These are phyloP conservation scores for Arvicanthis niloticus DNA, from an alignment of 2,113 vertebrate species.

Conservation along the genomic window DNA sequence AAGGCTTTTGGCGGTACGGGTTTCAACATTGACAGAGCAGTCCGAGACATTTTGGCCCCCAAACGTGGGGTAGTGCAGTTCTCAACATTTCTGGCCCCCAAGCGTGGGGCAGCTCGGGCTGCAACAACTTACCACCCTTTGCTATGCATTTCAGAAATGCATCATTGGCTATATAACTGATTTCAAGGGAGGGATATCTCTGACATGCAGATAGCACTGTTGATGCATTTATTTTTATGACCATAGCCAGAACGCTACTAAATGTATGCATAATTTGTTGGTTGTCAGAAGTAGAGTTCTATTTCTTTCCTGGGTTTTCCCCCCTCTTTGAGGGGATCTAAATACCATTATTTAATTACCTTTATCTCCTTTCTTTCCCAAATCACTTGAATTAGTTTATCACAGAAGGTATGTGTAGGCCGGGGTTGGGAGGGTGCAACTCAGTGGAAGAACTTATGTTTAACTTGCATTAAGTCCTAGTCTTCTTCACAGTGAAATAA, in stretches of 20 bases:
- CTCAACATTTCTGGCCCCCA: too few species aligned
- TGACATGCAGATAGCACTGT: neutral
- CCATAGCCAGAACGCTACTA: neutral
- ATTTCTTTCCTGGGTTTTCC: neutral
- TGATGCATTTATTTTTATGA: neutral
- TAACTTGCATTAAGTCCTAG: neutral
- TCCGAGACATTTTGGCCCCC: too few species aligned
- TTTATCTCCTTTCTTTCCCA: neutral
- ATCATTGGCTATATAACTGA: neutral
- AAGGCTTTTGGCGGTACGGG: too few species aligned
- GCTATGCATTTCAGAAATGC: neutral
- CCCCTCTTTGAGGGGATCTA: neutral
- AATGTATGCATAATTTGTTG: neutral
- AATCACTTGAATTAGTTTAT: slow-evolving; percentile 3
- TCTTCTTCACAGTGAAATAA: neutral
- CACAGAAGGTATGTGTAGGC: neutral
- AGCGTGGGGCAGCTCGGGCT: too few species aligned
- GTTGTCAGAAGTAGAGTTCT: neutral
- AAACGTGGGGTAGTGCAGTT: too few species aligned
- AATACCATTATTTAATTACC: slow-evolving; percentile 14
- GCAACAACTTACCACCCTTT: neutral
- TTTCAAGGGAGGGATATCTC: neutral
- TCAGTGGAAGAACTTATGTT: neutral
- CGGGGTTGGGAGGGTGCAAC: rapidly evolving
- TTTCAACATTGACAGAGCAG: too few species aligned